These are phyloP conservation scores for Rhinella marina DNA, from an alignment of 2,797 vertebrate genomes.

Conservation along the genomic window DNA sequence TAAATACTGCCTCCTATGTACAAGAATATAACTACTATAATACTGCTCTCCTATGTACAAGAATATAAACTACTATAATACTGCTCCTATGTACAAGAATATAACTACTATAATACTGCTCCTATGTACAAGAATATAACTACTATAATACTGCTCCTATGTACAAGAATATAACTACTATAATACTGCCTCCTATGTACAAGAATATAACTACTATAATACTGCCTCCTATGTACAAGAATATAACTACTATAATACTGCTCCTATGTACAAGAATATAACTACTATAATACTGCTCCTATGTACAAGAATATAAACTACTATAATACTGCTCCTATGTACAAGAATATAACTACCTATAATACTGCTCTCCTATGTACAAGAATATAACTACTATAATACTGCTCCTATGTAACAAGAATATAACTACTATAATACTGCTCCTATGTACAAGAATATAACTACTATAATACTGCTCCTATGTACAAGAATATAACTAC, in stretches of 20 bases:
- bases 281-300: neutral
- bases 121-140: conserved; percentile 5
- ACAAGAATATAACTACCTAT: conserved; percentile 9
- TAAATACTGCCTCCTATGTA: conserved; percentile 8
- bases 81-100: conserved; percentile 1
- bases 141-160: conserved; percentile 6
- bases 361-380: neutral
- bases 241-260: conserved; percentile 18
- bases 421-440: conserved; percentile 9
- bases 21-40: conserved; percentile 23
- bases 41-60: neutral
- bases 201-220: conserved; percentile 18
- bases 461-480: neutral
- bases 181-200: neutral
- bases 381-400: neutral
- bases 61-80: conserved; percentile 17
- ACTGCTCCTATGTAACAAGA: neutral
- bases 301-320: neutral
- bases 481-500: neutral
- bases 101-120: conserved; percentile 10
- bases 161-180: conserved; percentile 4
- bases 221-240: neutral
- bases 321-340: neutral
- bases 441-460: neutral
- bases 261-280: neutral